Base-by-base conservation (phyloP, 1,140 invertebrate genomes). In the Drosophila burlai region DNA sequence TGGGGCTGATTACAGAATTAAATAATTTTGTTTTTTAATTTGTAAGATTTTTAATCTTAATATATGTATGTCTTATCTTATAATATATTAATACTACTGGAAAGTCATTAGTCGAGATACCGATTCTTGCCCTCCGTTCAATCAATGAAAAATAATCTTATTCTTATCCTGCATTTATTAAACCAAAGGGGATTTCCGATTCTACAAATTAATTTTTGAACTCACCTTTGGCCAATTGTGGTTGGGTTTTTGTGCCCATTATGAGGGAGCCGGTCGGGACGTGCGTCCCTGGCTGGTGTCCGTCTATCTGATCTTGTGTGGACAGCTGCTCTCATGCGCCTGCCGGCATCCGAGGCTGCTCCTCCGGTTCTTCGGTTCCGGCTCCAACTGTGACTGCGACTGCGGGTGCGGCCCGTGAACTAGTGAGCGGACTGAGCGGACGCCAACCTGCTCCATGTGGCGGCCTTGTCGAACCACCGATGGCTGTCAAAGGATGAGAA, bases 191-290 rank as follows among this genome's bases (percentile, higher is more conserved):
- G 15, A 18, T 15, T 3, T 29, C 13, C 6, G 8, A 34, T 26
- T 21, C 36, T n/a, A 36, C 2, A 40, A 11, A n/a, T 38, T 2
- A 10, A 4, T 1, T 15, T 21, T 3, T 34, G n/a, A 40, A 54
- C 85, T 79, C 43, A 89, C 85, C 85, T 89, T 85, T 89, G 61
- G 78, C 61, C 75, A 82, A 62, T 82, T 89, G 85, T 45, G 85
- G 85, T 69, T 90, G 85, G 62, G 85, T 89, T 82, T 89, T 89
- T 85, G 85, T 90, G 81, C 85, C 85, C 85, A 89, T 89, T 81
- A 73, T 89, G 83, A 80, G 63, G 63, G 58, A 68, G 81, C 80
- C 55, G 34, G 49, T 47, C 18, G 40, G 47, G 36, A 60, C 57
- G 13, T 59, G 66, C 15, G 55, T 74, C 68, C 71, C 38, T 50